Base-by-base conservation (phyloP, 2,888 invertebrate species). In the Pecten maximus region DNA sequence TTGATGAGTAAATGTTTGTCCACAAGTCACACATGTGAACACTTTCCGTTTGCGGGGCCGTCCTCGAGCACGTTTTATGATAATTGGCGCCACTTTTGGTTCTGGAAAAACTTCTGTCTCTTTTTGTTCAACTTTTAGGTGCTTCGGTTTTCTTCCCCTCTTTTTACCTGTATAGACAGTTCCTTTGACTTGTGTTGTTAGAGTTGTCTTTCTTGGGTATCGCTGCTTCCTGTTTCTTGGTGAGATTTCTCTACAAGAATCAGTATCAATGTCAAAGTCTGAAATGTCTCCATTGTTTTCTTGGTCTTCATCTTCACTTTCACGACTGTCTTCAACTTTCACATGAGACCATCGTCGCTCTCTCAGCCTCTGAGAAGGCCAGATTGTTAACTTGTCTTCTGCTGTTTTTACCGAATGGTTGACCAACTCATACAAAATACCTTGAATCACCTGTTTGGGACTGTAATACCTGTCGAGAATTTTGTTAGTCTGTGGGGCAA, bases 1-100 rank as follows among this genome's bases (percentile, higher is more conserved):
- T 28, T 39, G 39, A 28, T 89, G 89, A 44, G 91, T 91, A 40
- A 89, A 91, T 10, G 91, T 86, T 54, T 88, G 74, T 8, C 35
- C 54, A 88, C 89, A 89, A 6, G 88, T 89, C 3, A n/a, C 28
- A 86, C 91, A 88, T 48, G 40, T 40, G 40, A 87, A 90, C 39
- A 88, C 44, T 23, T 54, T 86, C 40, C 88, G 39, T 0, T 39
- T 48, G 4, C 39, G 35, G 0, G 90, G 88, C 4, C 88, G 88
- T 87, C 89, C 88, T 44, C 40, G 39, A 35, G 44, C 48, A 74
- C 39, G 35, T 23, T 88, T 28, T 40, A 39, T 90, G 39, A 50
- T 39, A 39, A 88, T 54, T n/a, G 44, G 88, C 2, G 35, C 48
- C 10, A 88, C 88, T 54, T 40, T 40, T 15, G 60, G 89, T 60